These are phyloP conservation scores for Jordanella pulchra DNA, from an alignment of 2,797 vertebrate genomes.

Conservation along the genomic window DNA sequence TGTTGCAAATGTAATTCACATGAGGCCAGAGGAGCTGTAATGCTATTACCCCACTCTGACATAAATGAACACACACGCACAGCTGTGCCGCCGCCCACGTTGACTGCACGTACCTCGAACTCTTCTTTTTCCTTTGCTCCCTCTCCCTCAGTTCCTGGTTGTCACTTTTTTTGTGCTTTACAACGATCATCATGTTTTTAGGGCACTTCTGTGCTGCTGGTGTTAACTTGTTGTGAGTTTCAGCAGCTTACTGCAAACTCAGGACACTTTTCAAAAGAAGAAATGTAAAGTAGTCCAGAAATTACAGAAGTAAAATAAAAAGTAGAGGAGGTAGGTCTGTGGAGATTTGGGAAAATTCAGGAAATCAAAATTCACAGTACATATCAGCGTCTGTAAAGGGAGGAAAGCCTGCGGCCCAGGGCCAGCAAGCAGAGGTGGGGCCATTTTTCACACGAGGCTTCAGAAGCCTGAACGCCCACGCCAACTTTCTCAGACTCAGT, in stretches of 20 bases:
- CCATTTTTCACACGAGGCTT: conserved; percentile 56
- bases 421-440: conserved; percentile 48
- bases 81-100: conserved; percentile 64
- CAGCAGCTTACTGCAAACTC: not conserved
- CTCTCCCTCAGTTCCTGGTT: conserved; percentile 28
- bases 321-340: conserved; percentile 13
- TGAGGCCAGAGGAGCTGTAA: conserved; percentile 71
- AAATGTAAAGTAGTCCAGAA: not conserved
- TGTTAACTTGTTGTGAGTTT: conserved; percentile 15
- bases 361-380: conserved; percentile 30
- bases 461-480: conserved; percentile 63
- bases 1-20: conserved; percentile 75
- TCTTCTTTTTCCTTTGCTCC: conserved; percentile 27
- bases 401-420: conserved; percentile 39
- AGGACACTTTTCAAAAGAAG: not conserved
- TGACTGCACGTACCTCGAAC: conserved; percentile 26
- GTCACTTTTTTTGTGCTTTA: conserved; percentile 28
- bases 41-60: conserved; percentile 65
- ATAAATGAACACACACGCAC: conserved; percentile 37
- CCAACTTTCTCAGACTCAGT: conserved; percentile 63
- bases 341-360: conserved; percentile 13
- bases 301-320: conserved; percentile 15
- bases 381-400: conserved; percentile 26
- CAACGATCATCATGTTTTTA: conserved; percentile 28
- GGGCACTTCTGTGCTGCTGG: conserved; percentile 7